Percentiles rank a stretch among this genome's conserved stretches.
Conservation (phyloP, 2,888 invertebrate species). For the Lithophane socia region DNA sequence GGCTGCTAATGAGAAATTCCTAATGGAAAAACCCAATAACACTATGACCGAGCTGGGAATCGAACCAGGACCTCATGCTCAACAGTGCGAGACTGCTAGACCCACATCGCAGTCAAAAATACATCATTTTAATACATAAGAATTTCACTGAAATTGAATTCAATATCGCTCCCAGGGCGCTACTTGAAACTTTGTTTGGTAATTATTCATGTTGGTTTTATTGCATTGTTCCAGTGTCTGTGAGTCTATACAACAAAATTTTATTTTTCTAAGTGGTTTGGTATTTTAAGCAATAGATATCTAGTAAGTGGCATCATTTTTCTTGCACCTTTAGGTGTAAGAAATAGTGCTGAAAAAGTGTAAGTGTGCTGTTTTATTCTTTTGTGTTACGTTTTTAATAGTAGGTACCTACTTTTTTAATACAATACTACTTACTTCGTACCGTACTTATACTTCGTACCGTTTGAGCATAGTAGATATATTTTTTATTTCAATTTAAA, state of each 20-base stretch:
- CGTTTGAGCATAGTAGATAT: neutral
- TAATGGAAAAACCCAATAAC: neutral
- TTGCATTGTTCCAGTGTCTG: neutral
- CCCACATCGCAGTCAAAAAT: neutral
- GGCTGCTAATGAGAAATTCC: neutral
- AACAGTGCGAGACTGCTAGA: neutral
- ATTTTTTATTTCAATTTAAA: neutral
- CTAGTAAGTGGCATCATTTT: neutral
- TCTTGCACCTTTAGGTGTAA: neutral
- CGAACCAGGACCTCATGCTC: neutral
- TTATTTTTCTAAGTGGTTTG: neutral
- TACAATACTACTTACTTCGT: neutral
- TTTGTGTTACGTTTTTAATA: too few species aligned
- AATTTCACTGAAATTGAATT: constrained; percentile 19
- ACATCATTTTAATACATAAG: too few species aligned
- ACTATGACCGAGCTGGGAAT: neutral
- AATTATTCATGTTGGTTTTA: constrained; percentile 4
- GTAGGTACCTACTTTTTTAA: neutral
- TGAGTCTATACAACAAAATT: neutral
- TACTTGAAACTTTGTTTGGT: constrained; percentile 19
- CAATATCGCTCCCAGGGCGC: constrained; percentile 6
- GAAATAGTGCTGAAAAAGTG: too few species aligned
- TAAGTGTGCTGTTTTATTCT: neutral
- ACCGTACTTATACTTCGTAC: neutral
- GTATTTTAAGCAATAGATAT: neutral